Evolutionary conservation across 2,113 vertebrate genomes (phyloP).

Genomic region (Thunnus thynnus): DNA sequence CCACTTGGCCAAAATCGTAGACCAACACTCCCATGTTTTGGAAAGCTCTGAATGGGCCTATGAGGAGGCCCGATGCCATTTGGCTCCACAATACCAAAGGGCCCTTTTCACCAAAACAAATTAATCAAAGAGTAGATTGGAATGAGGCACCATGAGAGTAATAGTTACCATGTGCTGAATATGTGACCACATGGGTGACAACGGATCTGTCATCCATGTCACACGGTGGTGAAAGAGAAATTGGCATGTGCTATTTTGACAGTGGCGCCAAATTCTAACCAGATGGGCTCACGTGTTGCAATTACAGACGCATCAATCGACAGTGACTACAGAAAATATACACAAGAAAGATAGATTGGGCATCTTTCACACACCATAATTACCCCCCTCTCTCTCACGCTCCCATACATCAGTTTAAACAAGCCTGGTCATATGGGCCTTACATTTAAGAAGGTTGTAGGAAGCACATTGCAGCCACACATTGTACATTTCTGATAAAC

Average conservation of each 20-base stretch:
- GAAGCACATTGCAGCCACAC: background rate
- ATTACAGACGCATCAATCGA: conserved; percentile 75
- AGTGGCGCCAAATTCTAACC: conserved; percentile 80
- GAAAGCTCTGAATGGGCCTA: conserved; percentile 39
- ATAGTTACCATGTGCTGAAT: conserved; percentile 81
- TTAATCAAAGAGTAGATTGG: conserved; percentile 75
- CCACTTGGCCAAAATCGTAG: conserved; percentile 49
- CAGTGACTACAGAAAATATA: conserved; percentile 77
- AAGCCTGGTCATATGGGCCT: conserved; percentile 29
- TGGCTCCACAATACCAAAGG: conserved; percentile 59
- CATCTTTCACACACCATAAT: conserved; percentile 68
- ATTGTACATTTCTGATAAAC: background rate
- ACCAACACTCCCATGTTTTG: conserved; percentile 52
- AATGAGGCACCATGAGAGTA: conserved; percentile 71
- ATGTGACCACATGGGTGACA: conserved; percentile 63
- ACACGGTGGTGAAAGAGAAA: conserved; percentile 75
- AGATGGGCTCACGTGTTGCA: conserved; percentile 80
- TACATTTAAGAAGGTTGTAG: background rate
- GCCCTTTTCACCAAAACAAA: conserved; percentile 74
- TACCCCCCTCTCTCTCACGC: conserved; percentile 43
- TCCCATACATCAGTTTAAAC: conserved; percentile 55
- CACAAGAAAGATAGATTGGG: conserved; percentile 70
- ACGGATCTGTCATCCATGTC: conserved; percentile 75
- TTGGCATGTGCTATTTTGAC: conserved; percentile 79
- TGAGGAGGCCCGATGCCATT: conserved; percentile 50